A percentile compares a stretch with the other conserved stretches of the same genome.
These are phyloP conservation scores for Liodrosophila aerea DNA, from an alignment of 2,888 invertebrate species.

Conservation along the genomic window DNA sequence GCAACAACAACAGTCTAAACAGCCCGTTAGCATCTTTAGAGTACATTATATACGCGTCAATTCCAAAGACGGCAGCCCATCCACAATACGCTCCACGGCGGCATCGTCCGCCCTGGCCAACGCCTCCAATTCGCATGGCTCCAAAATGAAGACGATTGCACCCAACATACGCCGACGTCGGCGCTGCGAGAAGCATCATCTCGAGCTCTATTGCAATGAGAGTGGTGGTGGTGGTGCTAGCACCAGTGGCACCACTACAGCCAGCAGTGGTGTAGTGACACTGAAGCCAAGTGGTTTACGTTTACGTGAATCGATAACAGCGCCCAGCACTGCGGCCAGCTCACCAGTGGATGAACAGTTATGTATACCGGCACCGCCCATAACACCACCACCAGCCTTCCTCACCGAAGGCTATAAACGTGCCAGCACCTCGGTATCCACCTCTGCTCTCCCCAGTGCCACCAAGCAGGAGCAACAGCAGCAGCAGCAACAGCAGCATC, in stretches of 20 bases:
- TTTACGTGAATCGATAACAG: constrained; percentile 65
- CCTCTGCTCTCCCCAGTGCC: constrained; percentile 65
- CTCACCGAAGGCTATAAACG: constrained; percentile 85
- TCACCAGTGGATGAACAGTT: constrained; percentile 76
- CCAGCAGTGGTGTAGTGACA: constrained; percentile 28
- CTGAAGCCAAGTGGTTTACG: constrained; percentile 54
- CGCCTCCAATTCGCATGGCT: constrained; percentile 49
- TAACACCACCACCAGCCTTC: constrained; percentile 88
- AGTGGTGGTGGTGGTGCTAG: constrained; percentile 1
- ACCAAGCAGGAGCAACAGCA: constrained; percentile 42
- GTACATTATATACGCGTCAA: constrained; percentile 78
- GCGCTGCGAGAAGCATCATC: constrained; percentile 86
- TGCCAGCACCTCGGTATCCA: constrained; percentile 75
- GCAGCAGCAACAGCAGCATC: constrained; percentile 23
- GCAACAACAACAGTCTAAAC: constrained; percentile 39
- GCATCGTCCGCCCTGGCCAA: constrained; percentile 31
- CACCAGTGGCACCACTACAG: neutral
- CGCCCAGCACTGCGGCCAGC: constrained; percentile 71
- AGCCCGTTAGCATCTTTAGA: constrained; percentile 71
- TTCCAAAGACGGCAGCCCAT: constrained; percentile 70
- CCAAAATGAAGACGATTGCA: constrained; percentile 86
- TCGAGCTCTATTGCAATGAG: constrained; percentile 82
- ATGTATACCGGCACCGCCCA: constrained; percentile 84
- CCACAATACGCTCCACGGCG: constrained; percentile 44
- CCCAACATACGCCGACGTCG: constrained; percentile 85